phyloP scores from a whole-genome alignment of 1,140 invertebrate species.

The Ostrea edulis region DNA sequence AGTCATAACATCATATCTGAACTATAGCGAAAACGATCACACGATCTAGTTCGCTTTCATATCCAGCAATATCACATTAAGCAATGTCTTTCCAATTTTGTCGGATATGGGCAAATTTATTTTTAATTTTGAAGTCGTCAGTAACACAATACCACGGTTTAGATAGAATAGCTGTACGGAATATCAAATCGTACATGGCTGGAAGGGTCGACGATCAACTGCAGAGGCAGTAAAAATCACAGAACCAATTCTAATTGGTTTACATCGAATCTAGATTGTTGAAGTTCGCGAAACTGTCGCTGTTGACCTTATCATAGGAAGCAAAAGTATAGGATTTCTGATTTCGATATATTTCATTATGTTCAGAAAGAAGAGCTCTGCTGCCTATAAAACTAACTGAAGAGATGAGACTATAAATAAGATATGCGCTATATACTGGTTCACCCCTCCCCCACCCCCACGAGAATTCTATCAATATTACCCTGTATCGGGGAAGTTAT shows the following conservation, averaged over 20 bases:
- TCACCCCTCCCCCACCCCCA: not conserved
- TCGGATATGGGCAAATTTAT: constrained; percentile 8
- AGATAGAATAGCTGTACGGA: not conserved
- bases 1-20: not conserved
- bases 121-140: not conserved
- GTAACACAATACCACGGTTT: not conserved
- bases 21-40: not conserved
- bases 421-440: not conserved
- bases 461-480: not conserved
- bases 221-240: not conserved
- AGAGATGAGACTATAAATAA: not conserved
- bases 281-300: not conserved
- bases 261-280: not conserved
- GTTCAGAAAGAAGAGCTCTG: not conserved
- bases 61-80: not conserved
- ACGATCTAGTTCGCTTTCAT: not conserved
- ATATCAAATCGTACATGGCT: not conserved
- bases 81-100: not conserved
- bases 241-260: not conserved
- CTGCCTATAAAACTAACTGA: not conserved
- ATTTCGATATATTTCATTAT: not conserved
- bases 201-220: not conserved
- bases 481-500: not conserved
- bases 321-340: not conserved
- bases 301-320: not conserved